Conservation (phyloP, 2,113 vertebrate species). For the Lampris incognitus region DNA sequence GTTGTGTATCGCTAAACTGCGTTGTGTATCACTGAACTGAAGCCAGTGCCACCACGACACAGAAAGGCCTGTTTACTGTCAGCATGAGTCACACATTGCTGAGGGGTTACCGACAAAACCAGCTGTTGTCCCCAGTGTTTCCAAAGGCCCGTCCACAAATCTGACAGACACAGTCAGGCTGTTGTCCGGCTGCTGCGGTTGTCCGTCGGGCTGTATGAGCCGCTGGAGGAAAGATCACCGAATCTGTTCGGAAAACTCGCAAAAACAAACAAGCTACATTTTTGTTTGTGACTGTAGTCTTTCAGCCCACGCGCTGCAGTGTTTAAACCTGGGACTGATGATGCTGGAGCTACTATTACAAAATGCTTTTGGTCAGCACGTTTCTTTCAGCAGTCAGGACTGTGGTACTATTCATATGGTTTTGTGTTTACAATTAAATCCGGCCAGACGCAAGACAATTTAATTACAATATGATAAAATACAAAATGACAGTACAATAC, state of each 20-base stretch:
- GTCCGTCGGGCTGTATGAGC: not conserved
- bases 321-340: not conserved
- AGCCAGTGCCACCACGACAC: not conserved
- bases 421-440: not conserved
- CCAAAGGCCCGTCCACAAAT: slow-evolving; percentile 11
- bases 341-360: not conserved
- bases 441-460: not conserved
- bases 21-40: too few species aligned
- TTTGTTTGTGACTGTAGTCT: slow-evolving; percentile 7
- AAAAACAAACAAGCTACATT: slow-evolving; percentile 35
- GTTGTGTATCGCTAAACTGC: too few species aligned
- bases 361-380: not conserved
- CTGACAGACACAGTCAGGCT: slow-evolving; percentile 26
- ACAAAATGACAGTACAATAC: too few species aligned
- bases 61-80: not conserved
- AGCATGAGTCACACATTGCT: slow-evolving; percentile 18
- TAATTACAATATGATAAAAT: not conserved
- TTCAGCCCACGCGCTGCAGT: not conserved
- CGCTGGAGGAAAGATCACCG: not conserved
- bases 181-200: slow-evolving; percentile 6
- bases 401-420: not conserved
- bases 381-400: not conserved
- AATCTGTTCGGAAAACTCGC: not conserved
- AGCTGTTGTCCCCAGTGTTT: slow-evolving; percentile 20
- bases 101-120: slow-evolving; percentile 18